phyloP scores from a whole-genome alignment of 2,888 invertebrate genomes.

The Cephus runcator region DNA sequence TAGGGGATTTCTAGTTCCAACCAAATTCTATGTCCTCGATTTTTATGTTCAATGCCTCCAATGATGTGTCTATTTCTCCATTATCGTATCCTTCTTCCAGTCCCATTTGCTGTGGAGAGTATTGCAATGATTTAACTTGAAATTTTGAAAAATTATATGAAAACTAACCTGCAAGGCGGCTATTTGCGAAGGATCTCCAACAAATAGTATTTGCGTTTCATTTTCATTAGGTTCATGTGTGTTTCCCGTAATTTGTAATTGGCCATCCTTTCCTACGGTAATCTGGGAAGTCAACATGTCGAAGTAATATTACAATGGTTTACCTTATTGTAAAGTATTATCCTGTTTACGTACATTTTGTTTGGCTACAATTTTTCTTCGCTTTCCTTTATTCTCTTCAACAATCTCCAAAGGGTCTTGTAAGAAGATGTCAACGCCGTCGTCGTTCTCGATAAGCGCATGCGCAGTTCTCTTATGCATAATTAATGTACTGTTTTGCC shows the following conservation, averaged over 20 bases:
- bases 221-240: slow-evolving; percentile 44
- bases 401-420: slow-evolving; percentile 18
- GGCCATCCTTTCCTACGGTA: slow-evolving; percentile 42
- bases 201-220: slow-evolving; percentile 57
- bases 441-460: slow-evolving; percentile 63
- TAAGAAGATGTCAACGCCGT: slow-evolving; percentile 59
- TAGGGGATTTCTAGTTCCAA: slow-evolving; percentile 40
- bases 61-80: slow-evolving; percentile 49
- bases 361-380: slow-evolving; percentile 17
- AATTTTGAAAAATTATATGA: slow-evolving; percentile 6
- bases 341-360: not conserved
- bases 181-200: slow-evolving; percentile 56
- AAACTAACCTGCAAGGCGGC: slow-evolving; percentile 51
- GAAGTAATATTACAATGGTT: not conserved
- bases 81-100: slow-evolving; percentile 53
- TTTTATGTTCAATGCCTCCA: slow-evolving; percentile 57
- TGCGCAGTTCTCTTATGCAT: slow-evolving; percentile 73
- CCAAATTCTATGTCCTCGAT: slow-evolving; percentile 57
- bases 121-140: not conserved
- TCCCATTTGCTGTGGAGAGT: slow-evolving; percentile 44
- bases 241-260: slow-evolving; percentile 44
- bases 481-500: slow-evolving; percentile 72
- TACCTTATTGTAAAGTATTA: not conserved
- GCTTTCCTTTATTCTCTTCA: slow-evolving; percentile 27
- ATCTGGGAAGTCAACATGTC: slow-evolving; percentile 16